These are phyloP conservation scores for Papilio helenus DNA, from an alignment of 1,140 invertebrate genomes.

Conservation along the genomic window DNA sequence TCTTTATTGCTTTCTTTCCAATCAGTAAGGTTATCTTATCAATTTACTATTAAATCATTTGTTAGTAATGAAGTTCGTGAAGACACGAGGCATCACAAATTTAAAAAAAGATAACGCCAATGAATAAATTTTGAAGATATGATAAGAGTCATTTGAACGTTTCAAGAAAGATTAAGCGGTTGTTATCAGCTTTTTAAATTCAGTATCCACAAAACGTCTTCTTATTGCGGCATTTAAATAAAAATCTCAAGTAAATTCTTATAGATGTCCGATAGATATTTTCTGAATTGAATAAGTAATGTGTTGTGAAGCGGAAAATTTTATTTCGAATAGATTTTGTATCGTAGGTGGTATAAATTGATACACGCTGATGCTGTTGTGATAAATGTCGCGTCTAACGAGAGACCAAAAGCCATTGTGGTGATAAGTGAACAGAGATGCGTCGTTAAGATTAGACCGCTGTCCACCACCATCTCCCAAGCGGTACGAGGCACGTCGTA, in stretches of 20 bases:
- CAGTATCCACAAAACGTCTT: slow-evolving; percentile 12
- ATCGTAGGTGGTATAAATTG: slow-evolving; percentile 23
- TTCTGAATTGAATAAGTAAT: not conserved
- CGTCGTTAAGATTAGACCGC: slow-evolving; percentile 24
- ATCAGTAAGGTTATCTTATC: slow-evolving; percentile 23
- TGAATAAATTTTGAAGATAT: slow-evolving; percentile 36
- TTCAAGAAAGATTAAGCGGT: slow-evolving; percentile 29
- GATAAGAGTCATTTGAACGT: slow-evolving; percentile 36
- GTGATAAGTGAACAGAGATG: slow-evolving; percentile 37
- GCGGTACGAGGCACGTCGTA: not conserved
- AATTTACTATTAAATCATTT: slow-evolving; percentile 32
- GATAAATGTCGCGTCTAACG: slow-evolving; percentile 36
- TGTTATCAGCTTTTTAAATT: slow-evolving; percentile 34
- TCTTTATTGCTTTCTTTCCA: not conserved
- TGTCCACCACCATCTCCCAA: slow-evolving; percentile 36
- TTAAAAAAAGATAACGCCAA: slow-evolving; percentile 28
- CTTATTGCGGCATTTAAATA: slow-evolving; percentile 11
- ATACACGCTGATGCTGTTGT: slow-evolving; percentile 21
- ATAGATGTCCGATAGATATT: slow-evolving; percentile 3
- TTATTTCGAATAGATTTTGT: slow-evolving; percentile 7
- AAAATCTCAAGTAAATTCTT: slow-evolving; percentile 19
- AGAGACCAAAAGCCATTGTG: slow-evolving; percentile 37
- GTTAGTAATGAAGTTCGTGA: slow-evolving; percentile 22
- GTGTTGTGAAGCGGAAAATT: slow-evolving; percentile 24
- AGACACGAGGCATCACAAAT: not conserved